Evolutionary conservation across 2,113 vertebrate genomes (phyloP).

Genomic region (Silurus glanis): DNA sequence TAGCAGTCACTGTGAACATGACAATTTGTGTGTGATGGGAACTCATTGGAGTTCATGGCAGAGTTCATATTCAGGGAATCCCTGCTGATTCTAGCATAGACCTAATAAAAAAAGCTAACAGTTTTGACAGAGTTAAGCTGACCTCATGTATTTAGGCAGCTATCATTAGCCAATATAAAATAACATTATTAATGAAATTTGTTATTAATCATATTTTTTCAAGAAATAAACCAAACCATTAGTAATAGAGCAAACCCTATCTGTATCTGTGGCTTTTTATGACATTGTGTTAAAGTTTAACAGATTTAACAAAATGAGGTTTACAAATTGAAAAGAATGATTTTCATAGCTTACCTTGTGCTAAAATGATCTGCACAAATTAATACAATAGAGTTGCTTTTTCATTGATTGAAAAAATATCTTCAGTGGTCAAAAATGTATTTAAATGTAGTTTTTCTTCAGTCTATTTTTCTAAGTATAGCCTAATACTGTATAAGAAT

Average conservation of each 20-base stretch:
- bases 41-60: neutral
- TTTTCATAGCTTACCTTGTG: neutral
- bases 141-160: neutral
- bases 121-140: neutral
- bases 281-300: neutral
- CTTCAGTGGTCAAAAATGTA: no score
- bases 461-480: no score
- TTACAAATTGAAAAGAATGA: neutral
- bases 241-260: neutral
- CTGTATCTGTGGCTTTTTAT: neutral
- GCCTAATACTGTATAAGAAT: no score
- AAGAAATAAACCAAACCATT: no score
- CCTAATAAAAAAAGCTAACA: neutral
- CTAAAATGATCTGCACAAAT: neutral
- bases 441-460: no score
- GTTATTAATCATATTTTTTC: neutral
- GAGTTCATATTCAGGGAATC: neutral
- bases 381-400: neutral
- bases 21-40: neutral
- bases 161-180: neutral
- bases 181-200: neutral
- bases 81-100: neutral
- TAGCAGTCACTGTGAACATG: neutral
- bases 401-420: neutral
- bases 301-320: neutral